Evolutionary conservation across 37 sponge, comb jelly and placozoan genomes (phyloP).

Genomic region (Agelas oroides): DNA sequence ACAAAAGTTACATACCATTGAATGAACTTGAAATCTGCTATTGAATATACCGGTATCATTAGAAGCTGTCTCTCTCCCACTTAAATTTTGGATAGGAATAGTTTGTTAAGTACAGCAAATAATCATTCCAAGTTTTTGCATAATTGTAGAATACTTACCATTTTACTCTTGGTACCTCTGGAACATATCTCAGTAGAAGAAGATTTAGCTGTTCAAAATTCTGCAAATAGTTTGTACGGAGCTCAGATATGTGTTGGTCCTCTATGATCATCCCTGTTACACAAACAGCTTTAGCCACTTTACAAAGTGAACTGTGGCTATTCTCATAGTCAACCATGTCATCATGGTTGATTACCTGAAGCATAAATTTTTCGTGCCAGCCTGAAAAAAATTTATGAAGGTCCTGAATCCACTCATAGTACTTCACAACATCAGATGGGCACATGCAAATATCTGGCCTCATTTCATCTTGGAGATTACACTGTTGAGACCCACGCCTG

Average conservation of each 20-base stretch:
- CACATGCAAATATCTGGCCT: too few relatives aligned
- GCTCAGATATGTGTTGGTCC: neutral
- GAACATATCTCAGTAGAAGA: conserved; percentile 43
- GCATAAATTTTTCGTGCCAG: conserved; percentile 43
- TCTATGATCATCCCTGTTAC: conserved; percentile 4
- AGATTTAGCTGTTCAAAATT: conserved; percentile 51
- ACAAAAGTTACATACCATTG: too few relatives aligned
- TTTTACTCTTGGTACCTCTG: conserved; percentile 37
- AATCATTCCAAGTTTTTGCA: too few relatives aligned
- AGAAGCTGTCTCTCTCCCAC: too few relatives aligned
- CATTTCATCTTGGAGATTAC: too few relatives aligned
- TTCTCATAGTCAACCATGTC: conserved; percentile 47
- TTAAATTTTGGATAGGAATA: neutral
- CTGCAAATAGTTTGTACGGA: neutral
- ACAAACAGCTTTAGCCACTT: conserved; percentile 29
- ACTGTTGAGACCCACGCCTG: too few relatives aligned
- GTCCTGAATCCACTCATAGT: conserved; percentile 55
- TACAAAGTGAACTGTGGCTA: neutral
- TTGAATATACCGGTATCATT: too few relatives aligned
- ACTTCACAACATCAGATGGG: neutral
- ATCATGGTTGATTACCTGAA: conserved; percentile 49
- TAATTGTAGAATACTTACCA: conserved; percentile 19
- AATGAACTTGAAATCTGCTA: too few relatives aligned
- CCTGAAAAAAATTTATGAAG: conserved; percentile 25
- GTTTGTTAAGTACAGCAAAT: neutral